Base-by-base conservation (phyloP, 2,797 vertebrate genomes). In the Helicolenus hilgendorfi region DNA sequence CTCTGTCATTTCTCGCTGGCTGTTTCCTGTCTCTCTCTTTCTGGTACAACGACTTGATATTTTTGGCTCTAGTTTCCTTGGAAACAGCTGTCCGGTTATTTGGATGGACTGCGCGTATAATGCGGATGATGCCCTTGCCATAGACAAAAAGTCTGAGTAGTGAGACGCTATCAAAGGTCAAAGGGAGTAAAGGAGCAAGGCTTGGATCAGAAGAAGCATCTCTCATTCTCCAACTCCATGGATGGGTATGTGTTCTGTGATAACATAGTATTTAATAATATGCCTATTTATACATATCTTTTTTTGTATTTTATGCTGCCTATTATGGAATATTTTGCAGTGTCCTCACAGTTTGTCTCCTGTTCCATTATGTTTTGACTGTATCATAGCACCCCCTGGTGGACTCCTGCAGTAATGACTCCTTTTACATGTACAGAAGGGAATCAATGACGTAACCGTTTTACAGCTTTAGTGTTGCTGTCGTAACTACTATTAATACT, bases 91-190 rank as follows among this genome's bases (percentile, higher is more conserved):
- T 94, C 79, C 68, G 59, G 75, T 87, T 90, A 71, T 93, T 86
- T 83, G 79, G 98, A 97, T 96, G 97, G 97, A 97, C 98, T 97
- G 97, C 98, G 97, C 97, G 96, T 97, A 97, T 98, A 91, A 22
- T 79, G 97, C 98, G 98, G 98, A 98, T 96, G 97, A 97, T 98
- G 95, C 97, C 97, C 97, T 98, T 96, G 96, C 97, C 96, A 95
- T 79, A 95, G 96, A 95, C 96, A 96, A 97, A 97, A 97, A 97
- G 70, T 63, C 71, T 72, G 74, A 79, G 70, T 68, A 81, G 76
- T 85, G 83, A 89, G 84, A 83, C 26, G 36, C 60, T 35, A 65
- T 84, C 79, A 89, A 86, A 94, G 91, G 91, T 91, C 89, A 93
- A 79, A 76, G 82, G 76, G 76, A 89, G 91, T 79, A 81, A 70